Base-by-base conservation (phyloP, 2,797 vertebrate genomes). In the Arrhamphus sclerolepis region DNA sequence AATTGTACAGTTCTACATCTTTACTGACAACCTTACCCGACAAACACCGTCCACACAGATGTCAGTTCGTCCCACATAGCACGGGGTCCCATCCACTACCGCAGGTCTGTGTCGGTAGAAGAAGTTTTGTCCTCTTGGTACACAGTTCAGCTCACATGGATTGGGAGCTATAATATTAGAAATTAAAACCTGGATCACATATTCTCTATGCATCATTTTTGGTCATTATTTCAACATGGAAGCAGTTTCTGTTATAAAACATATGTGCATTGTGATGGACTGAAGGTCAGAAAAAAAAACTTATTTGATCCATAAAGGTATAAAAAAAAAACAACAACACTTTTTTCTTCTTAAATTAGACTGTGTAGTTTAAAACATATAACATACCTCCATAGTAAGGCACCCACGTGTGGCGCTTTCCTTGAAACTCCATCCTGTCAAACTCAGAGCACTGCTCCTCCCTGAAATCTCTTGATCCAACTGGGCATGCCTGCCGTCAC, bases 71-170 rank as follows among this genome's bases (percentile, higher is more conserved):
- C 95, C 95, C n/a, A 93, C 93, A 7, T 96, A 94, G 50, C 97
- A 98, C 0, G 77, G 90, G 0, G 97, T 98, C 47, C 97, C 97
- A 2, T 98, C 97, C 20, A 90, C 77, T 59, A 98, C 96, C 0
- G 92, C 62, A 38, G 89, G 91, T 62, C 87, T 91, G 77, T 98
- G 96, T 46, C 91, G 90, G 72, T 95, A 97, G 89, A 94, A 95
- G 86, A 98, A 96, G 83, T 90, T 96, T 82, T 96, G 89, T 79
- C 95, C 96, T 62, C 92, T 93, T 44, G 96, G 96, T 58, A 95
- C 94, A 66, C 97, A 98, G 87, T 94, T 95, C 86, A 98, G 84
- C 76, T 97, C 95, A 77, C 97, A 98, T 38, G 95, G 94, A 83
- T 94, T 96, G 22, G 91, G 72, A 0, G 92, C 95, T 97, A 19